A percentile compares a stretch with the other conserved stretches of the same genome.
These are phyloP conservation scores for Alcis repandata DNA, from an alignment of 2,888 invertebrate genomes.

Conservation along the genomic window DNA sequence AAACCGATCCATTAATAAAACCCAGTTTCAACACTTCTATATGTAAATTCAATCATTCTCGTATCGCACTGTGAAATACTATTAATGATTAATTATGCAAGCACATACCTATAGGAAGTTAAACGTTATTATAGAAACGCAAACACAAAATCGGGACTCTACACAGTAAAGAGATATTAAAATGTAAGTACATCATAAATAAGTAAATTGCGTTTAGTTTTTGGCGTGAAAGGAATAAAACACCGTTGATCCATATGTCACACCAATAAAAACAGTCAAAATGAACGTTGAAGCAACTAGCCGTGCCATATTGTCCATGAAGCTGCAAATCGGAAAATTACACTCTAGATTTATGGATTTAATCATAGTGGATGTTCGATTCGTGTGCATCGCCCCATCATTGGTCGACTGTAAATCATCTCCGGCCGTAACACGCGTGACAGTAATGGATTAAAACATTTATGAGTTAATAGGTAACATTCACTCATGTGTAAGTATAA, in stretches of 20 bases:
- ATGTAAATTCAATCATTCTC: too few relatives aligned
- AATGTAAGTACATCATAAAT: too few relatives aligned
- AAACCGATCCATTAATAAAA: too few relatives aligned
- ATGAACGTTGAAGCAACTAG: conserved; percentile 24
- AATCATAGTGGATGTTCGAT: conserved; percentile 71
- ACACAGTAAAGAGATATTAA: too few relatives aligned
- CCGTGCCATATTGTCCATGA: conserved; percentile 24
- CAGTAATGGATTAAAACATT: conserved; percentile 41
- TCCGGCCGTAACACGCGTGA: conserved; percentile 33
- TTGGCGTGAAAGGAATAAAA: neutral
- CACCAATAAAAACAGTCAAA: conserved; percentile 18
- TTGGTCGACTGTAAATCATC: conserved; percentile 40
- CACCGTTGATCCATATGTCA: neutral
- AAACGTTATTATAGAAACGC: too few relatives aligned
- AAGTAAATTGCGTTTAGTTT: too few relatives aligned
- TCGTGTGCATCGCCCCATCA: conserved; percentile 56
- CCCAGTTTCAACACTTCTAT: too few relatives aligned
- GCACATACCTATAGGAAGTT: too few relatives aligned
- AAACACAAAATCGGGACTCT: too few relatives aligned
- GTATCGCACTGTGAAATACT: too few relatives aligned
- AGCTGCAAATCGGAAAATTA: conserved; percentile 43
- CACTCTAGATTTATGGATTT: conserved; percentile 65
- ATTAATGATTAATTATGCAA: too few relatives aligned
- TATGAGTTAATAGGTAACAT: conserved; percentile 14
- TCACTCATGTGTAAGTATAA: conserved; percentile 9